Evolutionary conservation across 2,888 invertebrate genomes (phyloP).

Genomic region (Leptinotarsa peninsularis): DNA sequence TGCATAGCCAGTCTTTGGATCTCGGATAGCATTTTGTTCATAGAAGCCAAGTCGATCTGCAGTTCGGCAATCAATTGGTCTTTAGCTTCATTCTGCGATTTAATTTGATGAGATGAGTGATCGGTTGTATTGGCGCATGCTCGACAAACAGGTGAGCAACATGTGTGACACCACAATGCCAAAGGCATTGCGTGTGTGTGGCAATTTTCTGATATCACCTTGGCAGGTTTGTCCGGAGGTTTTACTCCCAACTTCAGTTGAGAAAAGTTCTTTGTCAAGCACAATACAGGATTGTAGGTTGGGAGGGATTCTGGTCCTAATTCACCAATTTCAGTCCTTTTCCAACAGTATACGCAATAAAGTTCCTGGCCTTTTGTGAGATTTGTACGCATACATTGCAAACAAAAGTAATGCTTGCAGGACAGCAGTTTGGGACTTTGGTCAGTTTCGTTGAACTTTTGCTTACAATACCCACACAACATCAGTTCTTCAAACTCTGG

Average conservation of each 20-base stretch:
- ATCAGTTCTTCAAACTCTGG: conserved; percentile 81
- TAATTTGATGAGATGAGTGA: conserved; percentile 76
- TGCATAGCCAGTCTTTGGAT: conserved; percentile 78
- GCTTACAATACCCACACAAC: conserved; percentile 81
- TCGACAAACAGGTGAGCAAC: conserved; percentile 74
- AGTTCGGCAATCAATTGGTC: conserved; percentile 72
- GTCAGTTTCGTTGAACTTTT: conserved; percentile 79
- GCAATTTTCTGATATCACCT: conserved; percentile 72
- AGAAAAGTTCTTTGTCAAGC: conserved; percentile 74
- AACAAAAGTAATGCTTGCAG: conserved; percentile 83
- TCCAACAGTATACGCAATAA: conserved; percentile 81
- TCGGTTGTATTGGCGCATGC: conserved; percentile 76
- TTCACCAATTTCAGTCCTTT: conserved; percentile 77
- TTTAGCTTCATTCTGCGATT: conserved; percentile 69
- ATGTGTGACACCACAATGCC: conserved; percentile 78
- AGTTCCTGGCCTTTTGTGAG: conserved; percentile 77
- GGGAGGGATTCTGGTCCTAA: conserved; percentile 76
- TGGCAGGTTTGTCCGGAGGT: conserved; percentile 55
- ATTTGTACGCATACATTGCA: conserved; percentile 78
- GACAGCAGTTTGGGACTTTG: conserved; percentile 79
- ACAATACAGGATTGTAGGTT: conserved; percentile 76
- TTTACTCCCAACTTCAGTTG: conserved; percentile 69
- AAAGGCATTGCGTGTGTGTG: conserved; percentile 80
- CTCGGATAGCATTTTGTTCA: conserved; percentile 77
- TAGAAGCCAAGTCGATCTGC: conserved; percentile 75